A percentile compares a stretch with the other conserved stretches of the same genome.
phyloP scores from a whole-genome alignment of 2,888 invertebrate genomes.

The Tryphoninae sp. region DNA sequence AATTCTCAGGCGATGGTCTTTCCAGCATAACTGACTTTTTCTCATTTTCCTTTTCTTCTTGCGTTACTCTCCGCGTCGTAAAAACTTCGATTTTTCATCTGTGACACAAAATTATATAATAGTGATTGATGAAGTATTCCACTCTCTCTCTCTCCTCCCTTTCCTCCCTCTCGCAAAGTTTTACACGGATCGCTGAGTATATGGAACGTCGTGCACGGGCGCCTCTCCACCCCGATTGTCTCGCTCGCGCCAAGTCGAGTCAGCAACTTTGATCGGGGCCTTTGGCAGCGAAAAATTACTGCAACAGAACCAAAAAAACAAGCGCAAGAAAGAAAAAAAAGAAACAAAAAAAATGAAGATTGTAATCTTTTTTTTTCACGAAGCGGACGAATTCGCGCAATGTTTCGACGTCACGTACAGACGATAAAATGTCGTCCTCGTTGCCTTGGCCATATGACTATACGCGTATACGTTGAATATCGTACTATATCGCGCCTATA shows the following conservation, averaged over 20 bases:
- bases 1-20: neutral
- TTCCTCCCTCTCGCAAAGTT: neutral
- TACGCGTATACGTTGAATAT: neutral
- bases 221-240: neutral
- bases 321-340: neutral
- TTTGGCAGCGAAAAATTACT: constrained; percentile 10
- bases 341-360: neutral
- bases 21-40: neutral
- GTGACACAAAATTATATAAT: constrained; percentile 24
- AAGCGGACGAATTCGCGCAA: neutral
- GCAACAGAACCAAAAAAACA: neutral
- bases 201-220: neutral
- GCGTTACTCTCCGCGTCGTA: constrained; percentile 1
- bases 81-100: constrained; percentile 33
- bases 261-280: neutral
- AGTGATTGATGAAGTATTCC: constrained; percentile 16
- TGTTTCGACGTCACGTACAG: neutral
- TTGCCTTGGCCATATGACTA: neutral
- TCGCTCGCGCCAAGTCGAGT: constrained; percentile 5
- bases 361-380: too few species aligned
- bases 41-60: constrained; percentile 7
- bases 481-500: neutral
- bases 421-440: neutral
- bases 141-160: neutral
- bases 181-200: constrained; percentile 9